These are phyloP conservation scores for Zaprionus vittiger DNA, from an alignment of 1,140 invertebrate genomes.

Conservation along the genomic window DNA sequence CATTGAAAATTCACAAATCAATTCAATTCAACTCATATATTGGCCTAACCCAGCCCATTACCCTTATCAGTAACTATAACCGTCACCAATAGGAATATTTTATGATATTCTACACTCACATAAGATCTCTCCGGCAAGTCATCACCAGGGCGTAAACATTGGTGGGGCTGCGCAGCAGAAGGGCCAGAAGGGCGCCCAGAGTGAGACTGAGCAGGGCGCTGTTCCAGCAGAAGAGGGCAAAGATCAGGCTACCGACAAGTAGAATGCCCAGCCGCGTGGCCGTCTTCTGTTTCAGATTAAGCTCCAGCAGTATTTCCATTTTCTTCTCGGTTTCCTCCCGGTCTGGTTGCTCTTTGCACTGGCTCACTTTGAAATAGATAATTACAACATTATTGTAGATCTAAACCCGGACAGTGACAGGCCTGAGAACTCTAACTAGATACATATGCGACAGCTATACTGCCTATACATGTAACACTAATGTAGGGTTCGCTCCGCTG, in stretches of 20 bases:
- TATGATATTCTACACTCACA: conserved; percentile 56
- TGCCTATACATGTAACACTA: background rate
- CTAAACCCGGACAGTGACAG: conserved; percentile 9
- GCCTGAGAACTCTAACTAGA: conserved; percentile 31
- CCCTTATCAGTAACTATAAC: background rate
- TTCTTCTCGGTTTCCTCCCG: conserved; percentile 39
- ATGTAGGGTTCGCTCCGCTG: background rate
- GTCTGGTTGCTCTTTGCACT: conserved; percentile 34
- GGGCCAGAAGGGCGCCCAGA: conserved; percentile 62
- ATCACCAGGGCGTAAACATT: conserved; percentile 60
- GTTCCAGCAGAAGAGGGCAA: conserved; percentile 51
- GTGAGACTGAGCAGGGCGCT: conserved; percentile 56
- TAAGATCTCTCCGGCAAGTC: conserved; percentile 60
- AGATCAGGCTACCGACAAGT: conserved; percentile 53
- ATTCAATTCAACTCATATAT: background rate
- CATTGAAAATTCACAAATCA: background rate
- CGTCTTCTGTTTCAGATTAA: conserved; percentile 74
- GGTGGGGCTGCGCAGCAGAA: conserved; percentile 62
- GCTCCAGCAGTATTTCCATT: conserved; percentile 75
- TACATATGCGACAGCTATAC: background rate
- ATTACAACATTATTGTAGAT: conserved; percentile 26
- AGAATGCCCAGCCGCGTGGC: conserved; percentile 61
- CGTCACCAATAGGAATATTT: background rate
- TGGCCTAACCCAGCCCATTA: background rate
- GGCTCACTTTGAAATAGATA: conserved; percentile 57